Percentiles rank a stretch among this genome's conserved stretches.
phyloP scores from a whole-genome alignment of 2,113 vertebrate species.

The Xenopus tropicalis region UCB_Xtro_10.0 CM004447.2:110289501-110290000 shows the following conservation, averaged over 20 bases:
- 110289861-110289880: constrained; percentile 34
- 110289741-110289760: constrained; percentile 4
- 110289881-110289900: constrained; percentile 42
- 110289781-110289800: constrained; percentile 9
- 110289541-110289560: no score
- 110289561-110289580: no score
- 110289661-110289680: no score
- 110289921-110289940: constrained; percentile 44
- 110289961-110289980: constrained; percentile 36
- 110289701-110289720: background rate
- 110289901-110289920: constrained; percentile 42
- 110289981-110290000: constrained; percentile 39
- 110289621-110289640: no score
- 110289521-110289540: no score
- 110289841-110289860: constrained; percentile 32
- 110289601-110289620: no score
- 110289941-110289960: constrained; percentile 44
- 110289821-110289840: constrained; percentile 17
- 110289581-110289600: no score
- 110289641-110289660: no score
- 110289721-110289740: background rate
- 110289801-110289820: background rate
- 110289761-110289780: constrained; percentile 11
- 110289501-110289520: no score
- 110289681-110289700: background rate